Percentiles rank a stretch among this genome's conserved stretches.
phyloP scores from a whole-genome alignment of 2,888 invertebrate genomes.

The Ernsta delagoae region DNA sequence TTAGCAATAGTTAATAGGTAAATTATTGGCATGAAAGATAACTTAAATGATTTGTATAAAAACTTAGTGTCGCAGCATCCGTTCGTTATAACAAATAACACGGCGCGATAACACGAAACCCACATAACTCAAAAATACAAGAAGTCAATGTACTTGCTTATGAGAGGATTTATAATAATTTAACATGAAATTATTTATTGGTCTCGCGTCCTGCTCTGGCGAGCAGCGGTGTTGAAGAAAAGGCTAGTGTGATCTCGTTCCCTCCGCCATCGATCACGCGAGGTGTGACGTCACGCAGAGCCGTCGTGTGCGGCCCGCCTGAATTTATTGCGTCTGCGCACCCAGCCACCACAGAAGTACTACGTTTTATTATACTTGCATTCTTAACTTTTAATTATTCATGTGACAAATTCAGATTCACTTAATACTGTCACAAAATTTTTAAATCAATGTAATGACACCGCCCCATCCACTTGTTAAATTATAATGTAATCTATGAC shows the following conservation, averaged over 20 bases:
- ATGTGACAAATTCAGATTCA: slow-evolving; percentile 12
- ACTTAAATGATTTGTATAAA: slow-evolving; percentile 39
- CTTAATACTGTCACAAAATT: background rate
- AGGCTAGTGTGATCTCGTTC: slow-evolving; percentile 62
- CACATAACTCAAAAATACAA: slow-evolving; percentile 76
- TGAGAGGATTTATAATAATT: slow-evolving; percentile 80
- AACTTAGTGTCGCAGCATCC: slow-evolving; percentile 46
- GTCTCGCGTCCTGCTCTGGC: slow-evolving; percentile 61
- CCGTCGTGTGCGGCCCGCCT: slow-evolving; percentile 81
- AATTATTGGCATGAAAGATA: slow-evolving; percentile 6
- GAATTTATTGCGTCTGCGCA: slow-evolving; percentile 83
- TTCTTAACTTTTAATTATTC: slow-evolving; percentile 34
- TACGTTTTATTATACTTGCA: slow-evolving; percentile 42
- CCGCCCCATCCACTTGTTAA: background rate
- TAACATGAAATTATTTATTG: slow-evolving; percentile 77
- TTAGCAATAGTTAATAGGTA: background rate
- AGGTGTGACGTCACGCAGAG: slow-evolving; percentile 84
- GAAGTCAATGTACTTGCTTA: slow-evolving; percentile 81
- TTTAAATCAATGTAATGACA: background rate
- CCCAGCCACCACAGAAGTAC: slow-evolving; percentile 63
- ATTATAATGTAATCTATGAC: too few species aligned
- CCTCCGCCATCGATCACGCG: slow-evolving; percentile 79
- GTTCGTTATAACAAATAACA: slow-evolving; percentile 59
- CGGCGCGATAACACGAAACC: slow-evolving; percentile 60
- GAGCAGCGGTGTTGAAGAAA: slow-evolving; percentile 48